Conservation (phyloP, 2,113 vertebrate genomes). For the Taxidea taxus region DNA sequence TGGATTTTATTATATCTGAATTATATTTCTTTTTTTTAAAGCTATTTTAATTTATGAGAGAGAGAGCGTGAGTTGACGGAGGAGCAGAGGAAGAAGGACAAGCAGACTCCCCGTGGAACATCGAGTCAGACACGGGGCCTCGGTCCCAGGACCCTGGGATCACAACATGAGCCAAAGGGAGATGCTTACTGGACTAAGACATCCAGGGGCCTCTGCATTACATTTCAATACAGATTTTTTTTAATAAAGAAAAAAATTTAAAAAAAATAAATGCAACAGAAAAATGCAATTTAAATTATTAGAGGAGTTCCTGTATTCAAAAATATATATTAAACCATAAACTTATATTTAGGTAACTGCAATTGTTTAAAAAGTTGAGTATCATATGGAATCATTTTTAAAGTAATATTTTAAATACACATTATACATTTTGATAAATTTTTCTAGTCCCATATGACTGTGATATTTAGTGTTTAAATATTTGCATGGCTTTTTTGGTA, state of each 20-base stretch:
- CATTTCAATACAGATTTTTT: not conserved
- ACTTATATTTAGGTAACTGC: not conserved
- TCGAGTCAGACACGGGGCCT: not conserved
- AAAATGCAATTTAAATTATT: not conserved
- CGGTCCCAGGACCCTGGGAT: not conserved
- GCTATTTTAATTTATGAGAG: not conserved
- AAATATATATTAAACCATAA: not conserved
- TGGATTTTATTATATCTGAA: not conserved
- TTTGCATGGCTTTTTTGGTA: conserved; percentile 7
- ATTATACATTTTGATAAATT: conserved; percentile 15
- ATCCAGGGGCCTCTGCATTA: not conserved
- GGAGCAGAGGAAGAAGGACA: not conserved
- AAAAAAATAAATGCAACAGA: not conserved
- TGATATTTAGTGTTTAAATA: conserved; percentile 60
- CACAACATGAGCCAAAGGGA: not conserved
- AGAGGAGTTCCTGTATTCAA: not conserved
- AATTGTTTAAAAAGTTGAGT: not conserved
- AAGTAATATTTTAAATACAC: not conserved
- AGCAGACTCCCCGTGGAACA: not conserved
- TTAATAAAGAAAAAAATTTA: not conserved
- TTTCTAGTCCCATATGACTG: not conserved
- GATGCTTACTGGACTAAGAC: not conserved
- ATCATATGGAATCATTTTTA: not conserved
- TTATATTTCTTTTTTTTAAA: not conserved
- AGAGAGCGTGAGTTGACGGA: not conserved